Base-by-base conservation (phyloP, 2,797 vertebrate species). In the Pachyuromys duprasi region DNA sequence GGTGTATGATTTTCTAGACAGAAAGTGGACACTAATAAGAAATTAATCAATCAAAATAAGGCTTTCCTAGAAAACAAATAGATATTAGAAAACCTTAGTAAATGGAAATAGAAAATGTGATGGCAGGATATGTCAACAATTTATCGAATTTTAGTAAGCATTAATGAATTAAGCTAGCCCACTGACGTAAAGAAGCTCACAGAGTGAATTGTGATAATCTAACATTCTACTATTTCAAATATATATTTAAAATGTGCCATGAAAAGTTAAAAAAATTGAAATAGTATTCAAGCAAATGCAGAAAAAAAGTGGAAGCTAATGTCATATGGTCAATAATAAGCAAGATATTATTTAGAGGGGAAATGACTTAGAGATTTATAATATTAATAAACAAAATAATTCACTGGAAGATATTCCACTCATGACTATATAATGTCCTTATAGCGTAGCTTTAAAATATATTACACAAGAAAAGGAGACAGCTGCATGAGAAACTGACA, bases 331-430 rank as follows among this genome's bases (percentile, higher is more conserved):
- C 60, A 55, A 45, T 45, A 86, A 49, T 26, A 82, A 17, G 45
- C 36, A 86, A 94, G 78, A 62, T 82, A 81, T 49, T 80, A 88
- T 55, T 95, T 79, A 96, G 89, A 96, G 18, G 53, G 28, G 74
- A 90, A 93, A 74, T 7, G 7, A 62, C 36, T 45, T 75, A 82
- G 18, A 8, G 13, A 86, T 7, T 63, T 93, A 89, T 0, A 92
- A 75, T 53, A 86, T 72, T 87, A 42, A 67, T 91, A 81, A 90
- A 89, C 24, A 78, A 93, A 87, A 55, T 49, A 84, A 39, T 93
- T 75, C 28, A 87, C n/a, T 42, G n/a, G 11, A 94, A 92, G 14
- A 82, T 65, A 86, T 89, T 91, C 60, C 26, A 80, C 70, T 93
- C 2, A 22, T 86, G 49, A 94, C 57, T 65, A 18, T 90, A 75